These are phyloP conservation scores for Cryptocephalus primarius DNA, from an alignment of 2,888 invertebrate genomes.

Conservation along the genomic window DNA sequence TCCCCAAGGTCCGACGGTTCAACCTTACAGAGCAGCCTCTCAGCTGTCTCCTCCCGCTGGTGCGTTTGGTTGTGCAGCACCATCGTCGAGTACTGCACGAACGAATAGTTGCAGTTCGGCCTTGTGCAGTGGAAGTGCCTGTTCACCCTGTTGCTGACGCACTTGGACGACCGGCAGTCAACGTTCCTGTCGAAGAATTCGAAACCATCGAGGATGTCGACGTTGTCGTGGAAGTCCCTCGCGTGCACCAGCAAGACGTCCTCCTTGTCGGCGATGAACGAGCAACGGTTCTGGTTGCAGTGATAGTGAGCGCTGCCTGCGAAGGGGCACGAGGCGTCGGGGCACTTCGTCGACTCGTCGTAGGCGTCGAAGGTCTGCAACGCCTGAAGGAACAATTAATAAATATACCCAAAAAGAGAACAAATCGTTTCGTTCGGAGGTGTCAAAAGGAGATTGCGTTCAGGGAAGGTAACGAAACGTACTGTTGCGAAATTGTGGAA, in stretches of 20 bases:
- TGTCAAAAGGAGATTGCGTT: no score
- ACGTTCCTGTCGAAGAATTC: slow-evolving; percentile 69
- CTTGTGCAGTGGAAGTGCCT: slow-evolving; percentile 68
- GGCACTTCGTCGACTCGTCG: slow-evolving; percentile 54
- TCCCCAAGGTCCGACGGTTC: no score
- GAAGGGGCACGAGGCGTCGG: slow-evolving; percentile 63
- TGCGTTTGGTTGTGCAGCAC: slow-evolving; percentile 61
- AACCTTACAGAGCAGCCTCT: no score
- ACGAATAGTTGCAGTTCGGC: slow-evolving; percentile 59
- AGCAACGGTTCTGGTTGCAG: slow-evolving; percentile 71
- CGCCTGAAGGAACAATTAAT: no score
- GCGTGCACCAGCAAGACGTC: slow-evolving; percentile 72
- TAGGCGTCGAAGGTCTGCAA: slow-evolving; percentile 50
- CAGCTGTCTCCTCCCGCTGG: no score
- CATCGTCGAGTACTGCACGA: slow-evolving; percentile 66
- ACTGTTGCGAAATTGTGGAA: no score
- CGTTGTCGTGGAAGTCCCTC: slow-evolving; percentile 75
- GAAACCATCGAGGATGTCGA: slow-evolving; percentile 74
- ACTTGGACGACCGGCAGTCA: slow-evolving; percentile 56
- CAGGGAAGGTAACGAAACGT: no score
- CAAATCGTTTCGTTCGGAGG: no score
- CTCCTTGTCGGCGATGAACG: slow-evolving; percentile 70
- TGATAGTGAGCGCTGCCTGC: slow-evolving; percentile 69
- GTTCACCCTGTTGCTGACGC: slow-evolving; percentile 58
- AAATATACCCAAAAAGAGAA: no score